Evolutionary conservation across 2,888 invertebrate species (phyloP).

Genomic region (Dolichopus griseipennis): DNA sequence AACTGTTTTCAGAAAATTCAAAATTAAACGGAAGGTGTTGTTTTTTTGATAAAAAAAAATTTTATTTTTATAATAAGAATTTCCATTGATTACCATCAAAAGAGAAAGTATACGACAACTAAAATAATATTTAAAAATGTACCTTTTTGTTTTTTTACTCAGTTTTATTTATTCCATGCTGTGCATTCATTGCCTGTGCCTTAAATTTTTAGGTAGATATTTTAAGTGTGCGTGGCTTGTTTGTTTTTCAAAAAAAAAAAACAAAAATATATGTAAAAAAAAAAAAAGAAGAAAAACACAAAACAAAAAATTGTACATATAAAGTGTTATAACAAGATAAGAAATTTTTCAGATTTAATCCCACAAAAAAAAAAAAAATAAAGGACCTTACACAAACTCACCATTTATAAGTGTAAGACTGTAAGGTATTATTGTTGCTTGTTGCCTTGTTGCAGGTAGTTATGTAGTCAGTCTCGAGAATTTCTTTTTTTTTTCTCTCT

Average conservation of each 20-base stretch:
- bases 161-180: conserved; percentile 4
- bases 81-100: neutral
- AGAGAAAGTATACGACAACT: neutral
- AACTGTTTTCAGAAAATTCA: too few relatives aligned
- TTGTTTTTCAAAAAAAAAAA: conserved; percentile 1
- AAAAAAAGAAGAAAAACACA: neutral
- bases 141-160: neutral
- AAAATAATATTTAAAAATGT: neutral
- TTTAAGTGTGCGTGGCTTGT: conserved; percentile 6
- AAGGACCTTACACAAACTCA: conserved; percentile 6
- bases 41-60: too few relatives aligned
- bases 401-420: conserved; percentile 4
- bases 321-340: conserved; percentile 6
- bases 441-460: conserved; percentile 4
- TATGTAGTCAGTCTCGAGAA: conserved; percentile 6
- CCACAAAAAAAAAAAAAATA: conserved; percentile 2
- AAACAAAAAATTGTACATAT: neutral
- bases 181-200: conserved; percentile 4
- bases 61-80: neutral
- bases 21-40: too few relatives aligned
- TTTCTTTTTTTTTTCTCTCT: neutral
- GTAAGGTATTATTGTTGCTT: conserved; percentile 4
- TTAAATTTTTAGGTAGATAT: conserved; percentile 6
- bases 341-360: conserved; percentile 6
- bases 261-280: neutral